Percentiles rank a stretch among this genome's conserved stretches.
phyloP scores from a whole-genome alignment of 2,888 invertebrate genomes.

The Hypselothyrea guttata region DNA sequence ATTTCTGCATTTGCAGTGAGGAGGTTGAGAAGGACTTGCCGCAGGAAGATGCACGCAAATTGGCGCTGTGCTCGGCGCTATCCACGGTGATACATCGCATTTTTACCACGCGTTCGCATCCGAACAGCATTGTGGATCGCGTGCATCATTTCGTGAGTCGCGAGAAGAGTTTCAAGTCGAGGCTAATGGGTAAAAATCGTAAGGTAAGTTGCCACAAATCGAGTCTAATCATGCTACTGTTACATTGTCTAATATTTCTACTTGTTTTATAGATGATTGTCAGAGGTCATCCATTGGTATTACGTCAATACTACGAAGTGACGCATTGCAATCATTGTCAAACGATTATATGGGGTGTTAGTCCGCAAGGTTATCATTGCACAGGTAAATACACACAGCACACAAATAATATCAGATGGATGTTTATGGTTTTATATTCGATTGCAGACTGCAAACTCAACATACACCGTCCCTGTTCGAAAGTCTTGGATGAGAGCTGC shows the following conservation, averaged over 20 bases:
- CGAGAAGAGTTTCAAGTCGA: slow-evolving; percentile 89
- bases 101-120: slow-evolving; percentile 86
- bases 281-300: slow-evolving; percentile 94
- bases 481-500: slow-evolving; percentile 91
- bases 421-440: neutral
- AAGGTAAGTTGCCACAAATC: slow-evolving; percentile 85
- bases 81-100: slow-evolving; percentile 91
- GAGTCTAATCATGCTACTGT: too few species aligned
- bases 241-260: slow-evolving; percentile 3
- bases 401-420: neutral
- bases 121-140: slow-evolving; percentile 86
- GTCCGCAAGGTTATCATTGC: slow-evolving; percentile 98
- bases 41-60: slow-evolving; percentile 86
- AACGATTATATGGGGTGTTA: slow-evolving; percentile 95
- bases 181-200: slow-evolving; percentile 87
- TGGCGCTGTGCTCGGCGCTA: slow-evolving; percentile 87
- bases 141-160: slow-evolving; percentile 93
- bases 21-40: slow-evolving; percentile 86
- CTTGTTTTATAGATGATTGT: slow-evolving; percentile 85
- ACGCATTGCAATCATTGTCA: slow-evolving; percentile 97
- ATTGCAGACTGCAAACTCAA: slow-evolving; percentile 90
- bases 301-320: slow-evolving; percentile 93
- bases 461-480: slow-evolving; percentile 92
- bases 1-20: slow-evolving; percentile 84
- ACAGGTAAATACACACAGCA: slow-evolving; percentile 85